Conservation (phyloP, 2,888 invertebrate genomes). For the Mythimna loreyi region DNA sequence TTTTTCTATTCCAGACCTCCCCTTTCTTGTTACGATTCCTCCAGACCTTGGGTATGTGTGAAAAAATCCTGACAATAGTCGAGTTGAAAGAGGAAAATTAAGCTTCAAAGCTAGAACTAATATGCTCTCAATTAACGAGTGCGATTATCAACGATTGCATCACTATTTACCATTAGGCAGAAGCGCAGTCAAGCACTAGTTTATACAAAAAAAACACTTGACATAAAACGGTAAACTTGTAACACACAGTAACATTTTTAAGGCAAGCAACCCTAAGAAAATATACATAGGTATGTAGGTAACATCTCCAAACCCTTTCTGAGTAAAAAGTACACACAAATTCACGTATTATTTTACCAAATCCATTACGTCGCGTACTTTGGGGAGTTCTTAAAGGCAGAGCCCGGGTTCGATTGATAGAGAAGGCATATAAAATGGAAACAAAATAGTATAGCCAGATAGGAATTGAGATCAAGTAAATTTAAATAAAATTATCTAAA, state of each 20-base stretch:
- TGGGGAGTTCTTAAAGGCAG: slow-evolving; percentile 64
- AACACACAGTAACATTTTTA: slow-evolving; percentile 33
- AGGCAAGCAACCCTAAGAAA: slow-evolving; percentile 33
- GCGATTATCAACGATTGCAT: too few species aligned
- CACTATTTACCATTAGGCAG: too few species aligned
- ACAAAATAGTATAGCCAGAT: slow-evolving; percentile 40
- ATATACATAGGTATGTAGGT: slow-evolving; percentile 20
- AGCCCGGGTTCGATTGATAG: slow-evolving; percentile 59
- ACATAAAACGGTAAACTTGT: slow-evolving; percentile 30
- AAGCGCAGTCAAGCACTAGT: too few species aligned
- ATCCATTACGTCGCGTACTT: slow-evolving; percentile 65
- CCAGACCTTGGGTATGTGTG: too few species aligned
- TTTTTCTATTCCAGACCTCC: too few species aligned
- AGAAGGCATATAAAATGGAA: slow-evolving; percentile 60
- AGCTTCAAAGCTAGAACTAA: not conserved
- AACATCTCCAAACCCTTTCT: slow-evolving; percentile 51
- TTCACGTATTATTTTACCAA: slow-evolving; percentile 65
- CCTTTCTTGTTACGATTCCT: too few species aligned
- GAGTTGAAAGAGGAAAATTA: not conserved
- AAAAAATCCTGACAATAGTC: too few species aligned
- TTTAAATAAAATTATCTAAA: slow-evolving; percentile 29
- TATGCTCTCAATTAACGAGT: too few species aligned
- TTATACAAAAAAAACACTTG: slow-evolving; percentile 25
- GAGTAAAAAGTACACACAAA: slow-evolving; percentile 55
- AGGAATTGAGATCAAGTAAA: slow-evolving; percentile 12